Conservation (phyloP, 2,888 invertebrate species). For the Ganaspis brasiliensis region DNA sequence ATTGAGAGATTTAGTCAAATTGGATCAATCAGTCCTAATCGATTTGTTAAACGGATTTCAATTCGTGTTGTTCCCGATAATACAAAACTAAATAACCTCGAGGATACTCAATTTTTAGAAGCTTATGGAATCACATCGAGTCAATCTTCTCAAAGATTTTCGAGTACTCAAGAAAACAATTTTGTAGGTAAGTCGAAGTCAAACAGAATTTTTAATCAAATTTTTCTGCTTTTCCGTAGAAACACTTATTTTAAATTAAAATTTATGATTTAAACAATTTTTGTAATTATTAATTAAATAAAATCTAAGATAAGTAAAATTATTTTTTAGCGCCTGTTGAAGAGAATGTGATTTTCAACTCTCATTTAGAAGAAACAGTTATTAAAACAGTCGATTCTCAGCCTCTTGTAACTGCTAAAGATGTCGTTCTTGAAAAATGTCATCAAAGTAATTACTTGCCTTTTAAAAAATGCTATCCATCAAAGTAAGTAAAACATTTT, state of each 20-base stretch:
- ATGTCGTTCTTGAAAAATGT: constrained; percentile 85
- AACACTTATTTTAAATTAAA: too few species aligned
- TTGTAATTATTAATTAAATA: too few species aligned
- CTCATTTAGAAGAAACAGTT: constrained; percentile 48
- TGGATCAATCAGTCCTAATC: constrained; percentile 56
- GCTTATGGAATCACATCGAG: constrained; percentile 70
- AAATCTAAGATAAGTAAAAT: too few species aligned
- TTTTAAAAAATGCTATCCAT: constrained; percentile 32
- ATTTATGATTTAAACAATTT: too few species aligned
- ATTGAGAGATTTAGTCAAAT: constrained; percentile 43
- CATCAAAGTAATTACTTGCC: constrained; percentile 83
- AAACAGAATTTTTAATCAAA: neutral
- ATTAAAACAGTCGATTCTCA: constrained; percentile 41
- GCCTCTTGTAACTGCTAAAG: constrained; percentile 77
- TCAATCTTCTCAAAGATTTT: constrained; percentile 47
- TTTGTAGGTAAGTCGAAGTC: neutral
- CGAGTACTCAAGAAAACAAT: constrained; percentile 43
- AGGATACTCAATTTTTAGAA: constrained; percentile 69
- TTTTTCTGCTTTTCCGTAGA: neutral
- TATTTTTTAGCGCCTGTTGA: constrained; percentile 7
- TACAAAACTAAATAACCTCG: constrained; percentile 59
- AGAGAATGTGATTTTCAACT: constrained; percentile 54
- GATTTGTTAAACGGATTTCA: constrained; percentile 66
- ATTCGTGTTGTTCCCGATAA: constrained; percentile 71
- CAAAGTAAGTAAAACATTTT: constrained; percentile 49